Percentiles rank a stretch among this genome's conserved stretches.
phyloP scores from a whole-genome alignment of 2,113 vertebrate genomes.

The Ameiurus melas region DNA sequence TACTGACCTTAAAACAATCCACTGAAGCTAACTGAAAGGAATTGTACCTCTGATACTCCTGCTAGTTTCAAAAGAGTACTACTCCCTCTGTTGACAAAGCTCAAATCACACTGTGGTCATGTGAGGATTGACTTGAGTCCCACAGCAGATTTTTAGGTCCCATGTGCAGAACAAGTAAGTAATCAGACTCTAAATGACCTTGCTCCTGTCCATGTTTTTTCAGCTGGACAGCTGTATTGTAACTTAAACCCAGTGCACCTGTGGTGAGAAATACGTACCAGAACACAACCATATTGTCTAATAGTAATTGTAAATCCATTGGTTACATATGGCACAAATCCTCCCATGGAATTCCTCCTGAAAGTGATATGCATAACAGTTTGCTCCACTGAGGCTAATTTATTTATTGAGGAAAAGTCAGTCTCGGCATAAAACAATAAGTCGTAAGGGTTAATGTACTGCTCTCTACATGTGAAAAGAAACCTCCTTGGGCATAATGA shows the following conservation, averaged over 20 bases:
- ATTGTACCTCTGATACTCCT: slow-evolving; percentile 2
- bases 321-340: not conserved
- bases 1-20: not conserved
- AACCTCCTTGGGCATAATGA: slow-evolving; percentile 35
- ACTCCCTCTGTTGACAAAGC: slow-evolving; percentile 39
- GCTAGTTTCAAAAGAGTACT: slow-evolving; percentile 31
- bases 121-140: not conserved
- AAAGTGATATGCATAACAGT: slow-evolving; percentile 25
- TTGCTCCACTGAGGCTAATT: slow-evolving; percentile 2
- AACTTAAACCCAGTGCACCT: slow-evolving; percentile 69
- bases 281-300: slow-evolving; percentile 46
- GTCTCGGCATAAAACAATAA: not conserved
- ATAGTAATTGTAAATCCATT: not conserved
- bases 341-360: not conserved
- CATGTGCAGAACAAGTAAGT: slow-evolving; percentile 44
- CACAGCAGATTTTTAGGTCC: slow-evolving; percentile 19
- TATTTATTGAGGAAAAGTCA: not conserved
- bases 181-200: slow-evolving; percentile 54
- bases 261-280: slow-evolving; percentile 51
- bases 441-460: slow-evolving; percentile 32
- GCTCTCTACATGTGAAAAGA: slow-evolving; percentile 21
- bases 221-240: slow-evolving; percentile 69
- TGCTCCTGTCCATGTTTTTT: slow-evolving; percentile 63
- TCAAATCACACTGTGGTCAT: slow-evolving; percentile 7
- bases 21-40: slow-evolving; percentile 11